phyloP scores from a whole-genome alignment of 2,888 invertebrate species.

The Drosophila sordidula region DNA sequence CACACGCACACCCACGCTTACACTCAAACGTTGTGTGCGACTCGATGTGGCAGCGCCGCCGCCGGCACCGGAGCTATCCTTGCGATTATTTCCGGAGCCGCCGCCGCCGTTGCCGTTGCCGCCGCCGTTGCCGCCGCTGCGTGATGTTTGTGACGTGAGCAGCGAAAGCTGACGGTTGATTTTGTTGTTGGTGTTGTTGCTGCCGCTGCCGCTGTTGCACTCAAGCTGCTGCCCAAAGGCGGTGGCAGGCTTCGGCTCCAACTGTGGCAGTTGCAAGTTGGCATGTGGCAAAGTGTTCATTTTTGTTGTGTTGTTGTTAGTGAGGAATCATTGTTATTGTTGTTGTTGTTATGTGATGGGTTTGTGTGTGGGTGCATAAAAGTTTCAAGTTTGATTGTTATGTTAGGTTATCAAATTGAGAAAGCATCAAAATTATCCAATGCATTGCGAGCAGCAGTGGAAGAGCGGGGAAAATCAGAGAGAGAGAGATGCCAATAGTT shows the following conservation, averaged over 20 bases:
- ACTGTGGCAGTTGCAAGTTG: slow-evolving; percentile 33
- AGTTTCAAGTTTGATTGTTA: slow-evolving; percentile 19
- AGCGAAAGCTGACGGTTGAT: slow-evolving; percentile 89
- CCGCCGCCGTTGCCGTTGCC: slow-evolving; percentile 80
- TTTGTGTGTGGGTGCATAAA: slow-evolving; percentile 44
- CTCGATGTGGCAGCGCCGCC: slow-evolving; percentile 58
- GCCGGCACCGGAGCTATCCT: slow-evolving; percentile 80
- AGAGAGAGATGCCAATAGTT: slow-evolving; percentile 18
- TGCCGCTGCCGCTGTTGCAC: slow-evolving; percentile 84
- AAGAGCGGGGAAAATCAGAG: slow-evolving; percentile 43
- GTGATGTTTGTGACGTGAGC: slow-evolving; percentile 86
- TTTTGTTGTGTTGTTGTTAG: slow-evolving; percentile 51
- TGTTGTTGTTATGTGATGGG: slow-evolving; percentile 18
- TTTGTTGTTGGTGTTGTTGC: slow-evolving; percentile 86
- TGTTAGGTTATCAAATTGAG: slow-evolving; percentile 29
- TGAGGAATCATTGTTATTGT: slow-evolving; percentile 34
- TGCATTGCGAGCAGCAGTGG: slow-evolving; percentile 48
- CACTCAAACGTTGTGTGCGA: slow-evolving; percentile 90
- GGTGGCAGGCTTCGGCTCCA: slow-evolving; percentile 86
- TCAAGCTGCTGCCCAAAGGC: slow-evolving; percentile 88
- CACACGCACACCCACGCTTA: slow-evolving; percentile 86
- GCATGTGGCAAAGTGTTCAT: slow-evolving; percentile 9
- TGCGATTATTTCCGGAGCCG: slow-evolving; percentile 80
- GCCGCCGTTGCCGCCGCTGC: slow-evolving; percentile 59
- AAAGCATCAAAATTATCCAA: slow-evolving; percentile 34